phyloP scores from a whole-genome alignment of 1,140 invertebrate species.

The Diachasmimorpha longicaudata region DNA sequence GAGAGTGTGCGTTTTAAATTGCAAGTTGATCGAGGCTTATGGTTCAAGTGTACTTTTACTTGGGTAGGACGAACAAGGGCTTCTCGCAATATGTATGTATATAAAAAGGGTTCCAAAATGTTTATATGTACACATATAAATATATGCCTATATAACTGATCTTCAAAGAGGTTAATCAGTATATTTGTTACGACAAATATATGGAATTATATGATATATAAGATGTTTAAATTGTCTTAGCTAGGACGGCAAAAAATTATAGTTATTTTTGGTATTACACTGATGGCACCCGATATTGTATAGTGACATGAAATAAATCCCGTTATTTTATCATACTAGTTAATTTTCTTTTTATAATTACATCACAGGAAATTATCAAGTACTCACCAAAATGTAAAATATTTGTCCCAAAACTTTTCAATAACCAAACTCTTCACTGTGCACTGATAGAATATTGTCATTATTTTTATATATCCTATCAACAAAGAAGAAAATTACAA shows the following conservation, averaged over 20 bases:
- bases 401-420: background rate
- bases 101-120: background rate
- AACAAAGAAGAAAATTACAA: slow-evolving; percentile 5
- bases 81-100: background rate
- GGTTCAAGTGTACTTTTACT: background rate
- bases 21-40: background rate
- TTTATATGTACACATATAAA: too few relatives aligned
- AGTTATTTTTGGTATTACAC: too few relatives aligned
- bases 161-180: too few relatives aligned
- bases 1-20: background rate
- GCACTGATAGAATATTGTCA: background rate
- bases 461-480: background rate
- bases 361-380: background rate
- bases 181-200: too few relatives aligned
- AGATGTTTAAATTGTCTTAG: too few relatives aligned
- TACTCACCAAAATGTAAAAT: background rate
- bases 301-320: too few relatives aligned
- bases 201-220: too few relatives aligned
- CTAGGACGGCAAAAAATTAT: too few relatives aligned
- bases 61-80: background rate
- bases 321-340: too few relatives aligned
- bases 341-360: too few relatives aligned
- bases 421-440: background rate
- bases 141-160: too few relatives aligned
- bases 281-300: too few relatives aligned